Evolutionary conservation across 1,140 invertebrate genomes (phyloP).

Genomic region (Phymorhynchus buccinoides): DNA sequence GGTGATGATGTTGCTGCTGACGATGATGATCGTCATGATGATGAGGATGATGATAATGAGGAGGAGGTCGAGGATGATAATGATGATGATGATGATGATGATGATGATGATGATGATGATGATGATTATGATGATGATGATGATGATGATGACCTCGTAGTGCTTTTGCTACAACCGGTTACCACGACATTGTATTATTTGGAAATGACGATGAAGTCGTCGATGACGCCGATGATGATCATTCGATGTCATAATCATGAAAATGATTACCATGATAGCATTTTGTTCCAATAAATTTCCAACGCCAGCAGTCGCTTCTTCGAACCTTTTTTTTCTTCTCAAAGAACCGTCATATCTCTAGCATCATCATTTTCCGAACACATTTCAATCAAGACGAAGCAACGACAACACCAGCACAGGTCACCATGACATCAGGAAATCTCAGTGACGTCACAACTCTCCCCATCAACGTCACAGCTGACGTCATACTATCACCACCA

Average conservation of each 20-base stretch:
- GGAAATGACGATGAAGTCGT: neutral
- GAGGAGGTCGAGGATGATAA: constrained; percentile 4
- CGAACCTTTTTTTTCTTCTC: neutral
- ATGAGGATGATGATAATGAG: constrained; percentile 19
- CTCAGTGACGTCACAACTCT: neutral
- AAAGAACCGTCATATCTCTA: neutral
- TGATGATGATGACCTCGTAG: too few relatives aligned
- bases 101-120: too few relatives aligned
- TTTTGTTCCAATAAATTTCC: too few relatives aligned
- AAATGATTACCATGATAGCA: too few relatives aligned
- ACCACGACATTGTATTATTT: too few relatives aligned
- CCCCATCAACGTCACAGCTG: neutral
- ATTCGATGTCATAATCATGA: too few relatives aligned
- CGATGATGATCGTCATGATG: too few relatives aligned
- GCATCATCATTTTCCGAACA: neutral
- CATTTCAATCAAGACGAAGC: neutral
- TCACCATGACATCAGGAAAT: neutral
- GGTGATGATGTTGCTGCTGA: too few relatives aligned
- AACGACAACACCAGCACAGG: neutral
- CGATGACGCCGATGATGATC: too few relatives aligned
- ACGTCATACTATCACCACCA: neutral
- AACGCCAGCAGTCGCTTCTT: too few relatives aligned
- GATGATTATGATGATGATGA: too few relatives aligned
- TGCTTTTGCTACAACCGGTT: too few relatives aligned
- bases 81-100: neutral